phyloP scores from a whole-genome alignment of 2,797 vertebrate genomes.

The Mormyrus hasselquistii region DNA sequence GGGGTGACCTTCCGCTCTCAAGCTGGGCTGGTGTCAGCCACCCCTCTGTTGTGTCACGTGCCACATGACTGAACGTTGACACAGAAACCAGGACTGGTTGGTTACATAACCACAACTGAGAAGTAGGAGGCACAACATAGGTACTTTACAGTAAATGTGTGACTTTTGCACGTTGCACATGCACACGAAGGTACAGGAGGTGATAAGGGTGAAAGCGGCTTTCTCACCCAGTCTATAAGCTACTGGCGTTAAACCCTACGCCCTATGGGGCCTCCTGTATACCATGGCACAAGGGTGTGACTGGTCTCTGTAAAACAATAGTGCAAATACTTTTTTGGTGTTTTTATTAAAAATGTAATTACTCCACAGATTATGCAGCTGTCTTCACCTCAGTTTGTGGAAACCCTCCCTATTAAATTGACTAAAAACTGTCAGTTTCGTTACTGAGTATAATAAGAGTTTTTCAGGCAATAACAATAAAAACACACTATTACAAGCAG shows the following conservation, averaged over 20 bases:
- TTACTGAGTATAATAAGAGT: neutral
- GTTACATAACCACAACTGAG: slow-evolving; percentile 33
- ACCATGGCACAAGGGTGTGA: neutral
- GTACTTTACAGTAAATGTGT: slow-evolving; percentile 29
- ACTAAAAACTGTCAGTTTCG: neutral
- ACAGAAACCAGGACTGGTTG: slow-evolving; percentile 26
- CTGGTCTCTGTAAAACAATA: neutral
- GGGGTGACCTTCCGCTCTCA: neutral
- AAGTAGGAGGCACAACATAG: neutral
- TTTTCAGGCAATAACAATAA: slow-evolving; percentile 7
- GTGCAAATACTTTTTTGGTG: neutral
- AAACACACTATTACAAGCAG: slow-evolving; percentile 10
- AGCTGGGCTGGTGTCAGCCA: slow-evolving; percentile 30
- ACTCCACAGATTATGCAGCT: neutral
- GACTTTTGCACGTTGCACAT: slow-evolving; percentile 35
- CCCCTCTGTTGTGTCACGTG: slow-evolving; percentile 5
- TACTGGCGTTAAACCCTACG: neutral
- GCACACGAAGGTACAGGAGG: slow-evolving; percentile 20
- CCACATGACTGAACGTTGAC: slow-evolving; percentile 23
- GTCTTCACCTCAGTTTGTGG: neutral
- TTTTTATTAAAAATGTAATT: neutral
- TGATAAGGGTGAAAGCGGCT: slow-evolving; percentile 27
- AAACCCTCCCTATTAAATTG: neutral
- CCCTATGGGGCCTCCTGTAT: neutral
- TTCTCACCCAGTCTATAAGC: neutral